A percentile compares a stretch with the other conserved stretches of the same genome.
These are phyloP conservation scores for Trematocara variabile DNA, from an alignment of 2,113 vertebrate genomes.

Conservation along the genomic window DNA sequence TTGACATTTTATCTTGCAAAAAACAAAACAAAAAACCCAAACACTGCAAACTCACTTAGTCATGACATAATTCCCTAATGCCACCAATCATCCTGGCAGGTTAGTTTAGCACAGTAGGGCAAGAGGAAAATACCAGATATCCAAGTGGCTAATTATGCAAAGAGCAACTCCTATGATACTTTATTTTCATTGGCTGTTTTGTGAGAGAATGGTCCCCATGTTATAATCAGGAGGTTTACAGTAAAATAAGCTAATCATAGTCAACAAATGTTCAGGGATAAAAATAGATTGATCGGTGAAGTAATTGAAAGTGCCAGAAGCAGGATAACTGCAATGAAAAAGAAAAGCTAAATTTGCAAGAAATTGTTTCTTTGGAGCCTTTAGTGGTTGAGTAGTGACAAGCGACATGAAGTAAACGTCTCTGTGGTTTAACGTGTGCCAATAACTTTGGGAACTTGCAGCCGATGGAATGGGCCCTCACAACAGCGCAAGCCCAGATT, in stretches of 20 bases:
- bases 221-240: not conserved
- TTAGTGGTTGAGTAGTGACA: not conserved
- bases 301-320: not conserved
- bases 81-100: constrained; percentile 55
- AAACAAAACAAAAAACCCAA: not conserved
- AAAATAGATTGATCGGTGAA: not conserved
- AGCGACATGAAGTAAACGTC: not conserved
- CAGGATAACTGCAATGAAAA: not conserved
- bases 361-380: not conserved
- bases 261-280: not conserved
- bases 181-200: not conserved
- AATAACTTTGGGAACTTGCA: constrained; percentile 52
- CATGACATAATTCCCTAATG: constrained; percentile 34
- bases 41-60: constrained; percentile 34
- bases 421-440: constrained; percentile 25
- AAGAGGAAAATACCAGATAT: constrained; percentile 17
- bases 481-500: constrained; percentile 47
- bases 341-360: not conserved
- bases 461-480: constrained; percentile 25
- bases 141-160: constrained; percentile 28
- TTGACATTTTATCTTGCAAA: constrained; percentile 27
- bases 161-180: not conserved
- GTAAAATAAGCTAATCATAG: not conserved
- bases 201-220: not conserved
- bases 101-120: constrained; percentile 48